A percentile compares a stretch with the other conserved stretches of the same genome.
phyloP scores from a whole-genome alignment of 1,140 invertebrate species.

The Nautilus pompilius region DNA sequence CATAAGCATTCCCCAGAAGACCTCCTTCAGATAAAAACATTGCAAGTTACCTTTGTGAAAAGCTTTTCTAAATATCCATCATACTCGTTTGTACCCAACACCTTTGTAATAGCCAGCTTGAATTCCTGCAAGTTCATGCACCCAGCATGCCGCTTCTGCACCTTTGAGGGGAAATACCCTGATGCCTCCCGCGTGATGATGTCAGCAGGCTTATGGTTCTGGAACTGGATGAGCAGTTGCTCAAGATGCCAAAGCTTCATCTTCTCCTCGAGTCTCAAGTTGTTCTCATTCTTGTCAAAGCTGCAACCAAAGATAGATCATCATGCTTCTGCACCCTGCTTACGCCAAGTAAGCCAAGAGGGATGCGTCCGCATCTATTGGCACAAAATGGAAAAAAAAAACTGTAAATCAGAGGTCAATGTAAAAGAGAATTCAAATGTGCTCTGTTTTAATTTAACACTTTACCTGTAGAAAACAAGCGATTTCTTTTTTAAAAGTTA shows the following conservation, averaged over 20 bases:
- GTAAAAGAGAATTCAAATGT: too few species aligned
- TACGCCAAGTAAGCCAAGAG: too few species aligned
- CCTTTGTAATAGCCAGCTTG: conserved; percentile 42
- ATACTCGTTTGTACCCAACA: conserved; percentile 45
- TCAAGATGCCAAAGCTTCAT: conserved; percentile 51
- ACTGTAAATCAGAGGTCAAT: too few species aligned
- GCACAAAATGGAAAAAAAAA: too few species aligned
- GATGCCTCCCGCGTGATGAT: conserved; percentile 33
- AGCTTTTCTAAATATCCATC: conserved; percentile 52
- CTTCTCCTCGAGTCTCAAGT: conserved; percentile 48
- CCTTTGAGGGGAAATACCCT: conserved; percentile 3
- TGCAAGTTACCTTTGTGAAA: conserved; percentile 54
- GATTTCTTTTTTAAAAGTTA: too few species aligned
- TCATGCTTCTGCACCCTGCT: too few species aligned
- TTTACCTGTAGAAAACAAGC: too few species aligned
- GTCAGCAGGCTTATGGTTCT: conserved; percentile 37
- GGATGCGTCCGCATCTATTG: too few species aligned
- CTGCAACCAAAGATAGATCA: too few species aligned
- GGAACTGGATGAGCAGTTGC: conserved; percentile 45
- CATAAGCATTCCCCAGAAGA: too few species aligned
- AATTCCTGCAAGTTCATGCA: conserved; percentile 50
- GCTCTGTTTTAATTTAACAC: too few species aligned
- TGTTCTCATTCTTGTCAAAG: conserved; percentile 36
- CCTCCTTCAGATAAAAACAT: too few species aligned
- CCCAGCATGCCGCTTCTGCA: conserved; percentile 35